These are phyloP conservation scores for Acanthosoma haemorrhoidale DNA, from an alignment of 2,888 invertebrate species.

Conservation along the genomic window DNA sequence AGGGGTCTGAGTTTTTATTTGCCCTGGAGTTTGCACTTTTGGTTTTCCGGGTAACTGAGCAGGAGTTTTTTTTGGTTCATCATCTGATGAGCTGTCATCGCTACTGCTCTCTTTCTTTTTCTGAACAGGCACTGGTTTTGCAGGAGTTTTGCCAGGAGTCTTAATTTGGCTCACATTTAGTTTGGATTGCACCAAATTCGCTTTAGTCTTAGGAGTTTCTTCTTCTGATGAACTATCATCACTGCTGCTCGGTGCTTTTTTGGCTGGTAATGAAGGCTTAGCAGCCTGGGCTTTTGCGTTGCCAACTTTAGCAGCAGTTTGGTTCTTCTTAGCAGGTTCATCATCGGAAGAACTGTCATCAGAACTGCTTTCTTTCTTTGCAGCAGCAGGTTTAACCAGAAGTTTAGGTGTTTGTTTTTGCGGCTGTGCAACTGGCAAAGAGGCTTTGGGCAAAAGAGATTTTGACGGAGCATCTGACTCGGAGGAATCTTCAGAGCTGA, in stretches of 20 bases:
- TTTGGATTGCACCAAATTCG: background rate
- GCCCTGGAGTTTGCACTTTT: constrained; percentile 26
- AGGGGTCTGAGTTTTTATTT: background rate
- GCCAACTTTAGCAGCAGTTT: background rate
- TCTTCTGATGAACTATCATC: constrained; percentile 23
- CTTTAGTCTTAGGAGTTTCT: constrained; percentile 13
- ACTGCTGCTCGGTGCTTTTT: background rate
- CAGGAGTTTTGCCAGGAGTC: background rate
- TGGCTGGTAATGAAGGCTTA: background rate
- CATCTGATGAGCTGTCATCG: constrained; percentile 18
- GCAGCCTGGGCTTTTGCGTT: background rate
- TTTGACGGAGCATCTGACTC: background rate
- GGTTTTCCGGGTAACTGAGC: constrained; percentile 10
- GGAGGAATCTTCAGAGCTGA: constrained; percentile 23
- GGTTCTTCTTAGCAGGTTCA: background rate
- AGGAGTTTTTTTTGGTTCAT: constrained; percentile 25
- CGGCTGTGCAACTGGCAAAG: background rate
- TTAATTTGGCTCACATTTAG: background rate
- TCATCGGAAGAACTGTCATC: background rate
- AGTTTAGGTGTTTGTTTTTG: background rate
- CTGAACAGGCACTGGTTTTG: background rate
- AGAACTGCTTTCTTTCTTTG: constrained; percentile 5
- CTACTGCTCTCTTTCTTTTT: constrained; percentile 19
- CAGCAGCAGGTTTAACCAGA: background rate
- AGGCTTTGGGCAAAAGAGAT: background rate